Evolutionary conservation across 2,888 invertebrate species (phyloP), one percentile per base, ranked within the genome.

Genomic region (Lepas anatifera): DNA sequence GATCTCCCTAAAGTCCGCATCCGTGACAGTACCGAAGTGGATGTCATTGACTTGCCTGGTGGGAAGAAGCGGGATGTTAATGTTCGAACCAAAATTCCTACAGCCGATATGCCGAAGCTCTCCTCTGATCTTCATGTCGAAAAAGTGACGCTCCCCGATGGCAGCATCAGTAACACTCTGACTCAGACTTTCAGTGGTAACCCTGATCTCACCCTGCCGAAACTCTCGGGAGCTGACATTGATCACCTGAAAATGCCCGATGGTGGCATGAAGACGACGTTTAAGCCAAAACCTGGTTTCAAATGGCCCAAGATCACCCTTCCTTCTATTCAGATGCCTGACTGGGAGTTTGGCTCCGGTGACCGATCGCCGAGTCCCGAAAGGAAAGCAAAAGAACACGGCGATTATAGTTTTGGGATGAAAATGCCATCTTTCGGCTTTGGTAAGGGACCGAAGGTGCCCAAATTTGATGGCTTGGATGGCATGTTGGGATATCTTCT

Each of bases 131-230:
- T 35, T 18, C 7, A 58, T 8, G 32, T 58, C 3, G 16, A 58
- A 8, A 22, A 58, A 16, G 22, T 58, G 7, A 58, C 58, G 11
- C 32, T 58, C 2, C 58, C 58, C 2, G 32, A 58, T 22, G 32
- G 22, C 4, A 2, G 0, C 0, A 18, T 35, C 1, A 58, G 35
- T 16, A 58, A 50, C 18, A 37, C 29, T 3, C 48, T 68, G 35
- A 35, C 18, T n/a, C 67, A 29, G 13, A 58, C 67, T 25, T 50
- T 52, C n/a, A 35, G 41, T 11, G 66, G 50, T 6, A 67, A 64
- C n/a, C 58, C 69, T 58, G 70, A 66, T 22, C 22, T 72, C 32
- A 52, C 68, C 16, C 46, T 72, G 18, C 69, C 68, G 18, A 52
- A 70, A n/a, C 25, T 67, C 18, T 69, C 67, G 25, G 63, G 50